Percentiles rank a stretch among this genome's conserved stretches.
phyloP scores from a whole-genome alignment of 2,797 vertebrate species.

The Hypotaenidia philippensis region DNA sequence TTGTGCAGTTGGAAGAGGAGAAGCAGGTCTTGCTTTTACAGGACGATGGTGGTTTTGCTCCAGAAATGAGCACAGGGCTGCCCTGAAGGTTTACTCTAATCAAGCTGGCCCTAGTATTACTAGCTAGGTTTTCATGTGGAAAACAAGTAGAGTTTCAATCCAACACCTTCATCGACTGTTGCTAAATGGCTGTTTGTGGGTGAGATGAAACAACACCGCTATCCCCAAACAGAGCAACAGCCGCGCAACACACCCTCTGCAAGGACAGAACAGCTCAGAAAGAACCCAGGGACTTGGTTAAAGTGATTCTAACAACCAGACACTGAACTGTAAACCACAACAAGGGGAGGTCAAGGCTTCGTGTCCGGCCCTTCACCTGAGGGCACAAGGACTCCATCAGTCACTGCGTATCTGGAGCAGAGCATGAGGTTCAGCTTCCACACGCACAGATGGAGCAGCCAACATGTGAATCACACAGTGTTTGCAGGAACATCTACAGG shows the following conservation, averaged over 20 bases:
- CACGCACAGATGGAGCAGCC: background rate
- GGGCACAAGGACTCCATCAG: background rate
- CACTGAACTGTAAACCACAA: background rate
- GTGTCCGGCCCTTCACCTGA: background rate
- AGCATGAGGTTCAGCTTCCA: rapidly evolving
- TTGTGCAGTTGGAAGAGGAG: rapidly evolving
- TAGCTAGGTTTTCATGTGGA: background rate
- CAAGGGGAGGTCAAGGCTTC: background rate
- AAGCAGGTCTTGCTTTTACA: background rate
- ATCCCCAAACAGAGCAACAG: background rate
- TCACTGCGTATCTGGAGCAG: background rate
- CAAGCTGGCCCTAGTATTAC: rapidly evolving
- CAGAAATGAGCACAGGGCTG: background rate
- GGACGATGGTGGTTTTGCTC: background rate
- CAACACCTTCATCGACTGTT: background rate
- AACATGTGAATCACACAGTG: background rate
- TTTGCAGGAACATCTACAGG: background rate
- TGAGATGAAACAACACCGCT: background rate
- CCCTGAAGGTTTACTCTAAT: background rate
- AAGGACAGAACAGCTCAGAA: background rate
- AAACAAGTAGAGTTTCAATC: background rate
- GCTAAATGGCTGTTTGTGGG: background rate
- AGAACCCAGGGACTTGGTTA: background rate
- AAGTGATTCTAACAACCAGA: background rate
- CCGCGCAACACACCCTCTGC: background rate